Evolutionary conservation across 2,888 invertebrate genomes (phyloP).

Genomic region (Saturnia pavonia): DNA sequence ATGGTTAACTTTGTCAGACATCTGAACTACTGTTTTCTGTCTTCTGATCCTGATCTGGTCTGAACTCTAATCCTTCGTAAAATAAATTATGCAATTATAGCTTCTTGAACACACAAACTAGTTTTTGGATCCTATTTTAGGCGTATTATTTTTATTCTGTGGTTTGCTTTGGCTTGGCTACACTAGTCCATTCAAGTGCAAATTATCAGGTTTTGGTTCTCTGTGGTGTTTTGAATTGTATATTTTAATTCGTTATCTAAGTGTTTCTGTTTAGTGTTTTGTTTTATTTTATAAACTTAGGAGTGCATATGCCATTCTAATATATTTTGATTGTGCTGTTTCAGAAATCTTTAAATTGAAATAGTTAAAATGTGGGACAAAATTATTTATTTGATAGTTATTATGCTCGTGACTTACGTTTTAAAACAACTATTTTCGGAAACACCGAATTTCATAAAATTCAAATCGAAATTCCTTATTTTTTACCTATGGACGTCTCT

Average conservation of each 20-base stretch:
- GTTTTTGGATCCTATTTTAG: no score
- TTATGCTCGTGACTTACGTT: slow-evolving; percentile 65
- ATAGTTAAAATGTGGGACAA: slow-evolving; percentile 66
- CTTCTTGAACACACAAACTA: no score
- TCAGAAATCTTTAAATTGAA: neutral
- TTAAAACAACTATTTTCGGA: slow-evolving; percentile 76
- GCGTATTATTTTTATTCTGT: no score
- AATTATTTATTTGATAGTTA: slow-evolving; percentile 63
- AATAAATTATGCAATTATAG: no score
- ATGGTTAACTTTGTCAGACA: no score
- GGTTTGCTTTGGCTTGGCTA: no score
- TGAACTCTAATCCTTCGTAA: no score
- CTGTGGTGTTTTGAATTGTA: neutral
- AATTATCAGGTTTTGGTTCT: no score
- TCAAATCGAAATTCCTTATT: slow-evolving; percentile 75
- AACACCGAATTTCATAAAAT: slow-evolving; percentile 76
- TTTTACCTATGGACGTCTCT: slow-evolving; percentile 73
- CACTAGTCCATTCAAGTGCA: no score
- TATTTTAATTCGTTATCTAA: neutral
- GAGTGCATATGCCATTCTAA: neutral
- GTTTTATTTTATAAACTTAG: neutral
- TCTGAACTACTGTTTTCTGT: no score
- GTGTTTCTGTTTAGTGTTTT: slow-evolving; percentile 1
- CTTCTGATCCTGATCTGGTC: no score
- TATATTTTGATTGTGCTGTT: neutral